These are phyloP conservation scores for Microcaecilia unicolor DNA, from an alignment of 2,797 vertebrate species.

Conservation along the genomic window DNA sequence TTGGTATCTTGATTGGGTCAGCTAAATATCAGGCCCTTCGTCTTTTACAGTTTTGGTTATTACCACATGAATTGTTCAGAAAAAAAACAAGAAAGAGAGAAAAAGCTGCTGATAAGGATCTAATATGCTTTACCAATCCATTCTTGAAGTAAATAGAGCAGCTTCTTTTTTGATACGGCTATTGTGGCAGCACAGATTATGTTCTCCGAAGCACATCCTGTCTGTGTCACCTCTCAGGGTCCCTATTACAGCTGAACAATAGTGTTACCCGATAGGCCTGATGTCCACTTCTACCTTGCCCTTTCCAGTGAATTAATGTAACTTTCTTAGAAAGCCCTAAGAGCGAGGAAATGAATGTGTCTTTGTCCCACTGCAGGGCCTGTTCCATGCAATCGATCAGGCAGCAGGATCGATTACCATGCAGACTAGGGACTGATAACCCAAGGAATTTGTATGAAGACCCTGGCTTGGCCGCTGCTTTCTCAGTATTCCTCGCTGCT, in stretches of 20 bases:
- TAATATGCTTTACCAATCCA: slow-evolving; percentile 27
- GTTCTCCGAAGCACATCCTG: slow-evolving; percentile 48
- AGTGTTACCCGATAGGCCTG: slow-evolving; percentile 48
- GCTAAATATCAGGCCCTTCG: too few relatives aligned
- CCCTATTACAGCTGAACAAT: slow-evolving; percentile 46
- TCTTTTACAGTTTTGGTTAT: slow-evolving; percentile 35
- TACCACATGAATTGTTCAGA: slow-evolving; percentile 37
- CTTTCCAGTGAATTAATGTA: slow-evolving; percentile 24
- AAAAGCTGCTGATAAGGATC: slow-evolving; percentile 39
- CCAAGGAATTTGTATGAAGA: slow-evolving; percentile 13
- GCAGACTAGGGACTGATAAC: slow-evolving; percentile 33
- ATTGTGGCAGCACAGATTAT: slow-evolving; percentile 46
- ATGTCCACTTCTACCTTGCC: slow-evolving; percentile 33
- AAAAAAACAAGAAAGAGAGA: slow-evolving; percentile 5
- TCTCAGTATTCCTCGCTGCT: slow-evolving; percentile 21
- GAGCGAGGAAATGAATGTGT: slow-evolving; percentile 37
- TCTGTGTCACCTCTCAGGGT: slow-evolving; percentile 36
- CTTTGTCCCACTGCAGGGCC: slow-evolving; percentile 36
- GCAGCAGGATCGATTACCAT: slow-evolving; percentile 37
- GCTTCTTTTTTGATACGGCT: slow-evolving; percentile 35
- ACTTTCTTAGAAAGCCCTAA: slow-evolving; percentile 12
- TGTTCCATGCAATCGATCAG: slow-evolving; percentile 33
- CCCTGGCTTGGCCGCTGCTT: slow-evolving; percentile 12
- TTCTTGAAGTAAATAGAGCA: slow-evolving; percentile 41
- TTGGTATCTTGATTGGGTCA: too few relatives aligned